Evolutionary conservation across 2,113 vertebrate species (phyloP).

Genomic region (Datnioides undecimradiatus): DNA sequence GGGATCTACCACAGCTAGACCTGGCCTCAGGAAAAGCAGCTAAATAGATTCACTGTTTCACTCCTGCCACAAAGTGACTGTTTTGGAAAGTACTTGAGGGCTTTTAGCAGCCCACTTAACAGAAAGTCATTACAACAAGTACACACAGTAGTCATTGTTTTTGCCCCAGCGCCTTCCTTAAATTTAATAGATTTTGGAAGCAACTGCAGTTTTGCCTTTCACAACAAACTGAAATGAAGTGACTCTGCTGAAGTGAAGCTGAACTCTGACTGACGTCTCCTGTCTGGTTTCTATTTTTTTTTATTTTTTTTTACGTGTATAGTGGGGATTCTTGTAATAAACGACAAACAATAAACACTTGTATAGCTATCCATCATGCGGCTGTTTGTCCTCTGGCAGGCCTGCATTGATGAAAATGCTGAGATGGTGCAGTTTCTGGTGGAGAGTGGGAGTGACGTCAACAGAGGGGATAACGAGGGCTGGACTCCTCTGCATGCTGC

Average conservation of each 20-base stretch:
- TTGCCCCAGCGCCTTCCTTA: constrained; percentile 22
- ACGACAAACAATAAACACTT: constrained; percentile 28
- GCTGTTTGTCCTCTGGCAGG: constrained; percentile 73
- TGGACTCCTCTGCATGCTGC: constrained; percentile 89
- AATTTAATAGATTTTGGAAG: constrained; percentile 46
- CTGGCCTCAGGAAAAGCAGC: constrained; percentile 54
- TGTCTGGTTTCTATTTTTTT: constrained; percentile 3
- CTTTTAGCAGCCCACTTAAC: constrained; percentile 60
- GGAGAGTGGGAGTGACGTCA: constrained; percentile 86
- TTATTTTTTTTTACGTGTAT: constrained; percentile 1
- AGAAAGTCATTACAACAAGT: constrained; percentile 54
- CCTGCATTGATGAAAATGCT: constrained; percentile 88
- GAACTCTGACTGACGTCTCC: neutral
- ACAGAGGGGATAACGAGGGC: constrained; percentile 88
- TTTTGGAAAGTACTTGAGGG: constrained; percentile 70
- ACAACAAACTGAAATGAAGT: constrained; percentile 36
- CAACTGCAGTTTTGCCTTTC: constrained; percentile 45
- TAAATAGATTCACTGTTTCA: constrained; percentile 60
- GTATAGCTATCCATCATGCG: neutral
- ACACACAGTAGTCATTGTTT: constrained; percentile 72
- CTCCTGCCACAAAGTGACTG: constrained; percentile 53
- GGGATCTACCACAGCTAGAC: constrained; percentile 42
- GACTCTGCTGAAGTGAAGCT: neutral
- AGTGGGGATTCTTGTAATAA: neutral
- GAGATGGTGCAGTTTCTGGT: constrained; percentile 90